Evolutionary conservation across 2,888 invertebrate species (phyloP).

Genomic region (Syrphus vitripennis): DNA sequence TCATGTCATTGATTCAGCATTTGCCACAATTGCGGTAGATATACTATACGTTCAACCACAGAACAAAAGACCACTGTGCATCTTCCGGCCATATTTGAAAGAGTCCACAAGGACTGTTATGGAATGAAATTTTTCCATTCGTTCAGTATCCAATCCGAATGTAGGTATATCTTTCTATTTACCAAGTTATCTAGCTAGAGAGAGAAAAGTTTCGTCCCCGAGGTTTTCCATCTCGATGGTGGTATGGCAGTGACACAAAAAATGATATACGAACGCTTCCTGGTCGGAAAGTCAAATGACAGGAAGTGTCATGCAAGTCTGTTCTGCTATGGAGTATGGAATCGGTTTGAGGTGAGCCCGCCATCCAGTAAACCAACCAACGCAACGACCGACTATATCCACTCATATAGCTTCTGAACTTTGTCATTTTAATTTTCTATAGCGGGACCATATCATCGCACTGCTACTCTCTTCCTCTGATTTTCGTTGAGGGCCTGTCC

Average conservation of each 20-base stretch:
- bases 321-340: slow-evolving; percentile 41
- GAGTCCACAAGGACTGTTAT: slow-evolving; percentile 46
- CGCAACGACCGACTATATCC: slow-evolving; percentile 78
- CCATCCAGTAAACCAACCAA: slow-evolving; percentile 31
- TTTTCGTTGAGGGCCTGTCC: neutral
- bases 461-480: slow-evolving; percentile 3
- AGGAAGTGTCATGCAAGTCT: slow-evolving; percentile 72
- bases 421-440: slow-evolving; percentile 80
- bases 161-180: slow-evolving; percentile 34
- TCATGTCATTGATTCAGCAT: slow-evolving; percentile 57
- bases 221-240: slow-evolving; percentile 53
- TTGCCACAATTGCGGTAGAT: slow-evolving; percentile 15
- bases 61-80: slow-evolving; percentile 50
- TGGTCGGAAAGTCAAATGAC: slow-evolving; percentile 72
- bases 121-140: slow-evolving; percentile 45
- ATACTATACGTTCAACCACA: neutral
- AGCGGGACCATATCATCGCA: slow-evolving; percentile 23
- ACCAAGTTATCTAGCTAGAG: neutral
- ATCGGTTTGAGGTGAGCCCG: slow-evolving; percentile 22
- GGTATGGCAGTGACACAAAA: slow-evolving; percentile 55
- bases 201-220: slow-evolving; percentile 55
- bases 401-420: slow-evolving; percentile 80
- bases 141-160: slow-evolving; percentile 21
- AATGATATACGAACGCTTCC: slow-evolving; percentile 72
- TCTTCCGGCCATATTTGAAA: slow-evolving; percentile 71